Conservation (phyloP, 1,140 invertebrate genomes). For the Patella vulgata region DNA sequence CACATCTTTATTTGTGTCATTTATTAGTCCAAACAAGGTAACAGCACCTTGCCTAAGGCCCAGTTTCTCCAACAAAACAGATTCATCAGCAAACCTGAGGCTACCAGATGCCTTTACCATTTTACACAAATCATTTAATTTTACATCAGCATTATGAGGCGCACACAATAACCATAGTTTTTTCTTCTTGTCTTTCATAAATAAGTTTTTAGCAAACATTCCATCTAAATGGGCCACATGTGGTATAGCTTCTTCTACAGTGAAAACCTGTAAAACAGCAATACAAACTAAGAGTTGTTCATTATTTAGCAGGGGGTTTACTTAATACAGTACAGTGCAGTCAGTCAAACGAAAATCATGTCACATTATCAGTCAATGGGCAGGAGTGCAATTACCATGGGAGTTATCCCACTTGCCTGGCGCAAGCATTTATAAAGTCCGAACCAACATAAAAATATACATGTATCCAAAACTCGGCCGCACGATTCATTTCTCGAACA, state of each 20-base stretch:
- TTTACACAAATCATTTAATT: conserved; percentile 62
- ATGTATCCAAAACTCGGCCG: too few species aligned
- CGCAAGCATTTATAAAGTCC: too few species aligned
- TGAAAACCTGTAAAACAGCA: conserved; percentile 57
- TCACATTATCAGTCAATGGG: too few species aligned
- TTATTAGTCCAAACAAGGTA: conserved; percentile 63
- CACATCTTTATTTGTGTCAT: conserved; percentile 62
- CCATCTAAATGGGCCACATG: conserved; percentile 55
- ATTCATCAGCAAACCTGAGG: conserved; percentile 63
- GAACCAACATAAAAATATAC: too few species aligned
- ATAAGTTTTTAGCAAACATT: conserved; percentile 65
- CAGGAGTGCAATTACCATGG: too few species aligned
- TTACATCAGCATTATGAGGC: conserved; percentile 59
- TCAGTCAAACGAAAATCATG: too few species aligned
- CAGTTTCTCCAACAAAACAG: conserved; percentile 54
- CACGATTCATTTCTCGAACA: too few species aligned
- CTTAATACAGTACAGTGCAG: too few species aligned
- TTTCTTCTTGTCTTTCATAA: conserved; percentile 67
- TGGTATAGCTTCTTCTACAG: conserved; percentile 64
- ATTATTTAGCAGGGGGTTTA: too few species aligned
- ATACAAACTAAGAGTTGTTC: too few species aligned
- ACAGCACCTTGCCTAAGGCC: conserved; percentile 64
- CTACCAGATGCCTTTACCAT: conserved; percentile 55
- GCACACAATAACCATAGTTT: conserved; percentile 63
- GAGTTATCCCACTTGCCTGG: too few species aligned